phyloP scores from a whole-genome alignment of 1,140 invertebrate genomes.

The Batillaria attramentaria region DNA sequence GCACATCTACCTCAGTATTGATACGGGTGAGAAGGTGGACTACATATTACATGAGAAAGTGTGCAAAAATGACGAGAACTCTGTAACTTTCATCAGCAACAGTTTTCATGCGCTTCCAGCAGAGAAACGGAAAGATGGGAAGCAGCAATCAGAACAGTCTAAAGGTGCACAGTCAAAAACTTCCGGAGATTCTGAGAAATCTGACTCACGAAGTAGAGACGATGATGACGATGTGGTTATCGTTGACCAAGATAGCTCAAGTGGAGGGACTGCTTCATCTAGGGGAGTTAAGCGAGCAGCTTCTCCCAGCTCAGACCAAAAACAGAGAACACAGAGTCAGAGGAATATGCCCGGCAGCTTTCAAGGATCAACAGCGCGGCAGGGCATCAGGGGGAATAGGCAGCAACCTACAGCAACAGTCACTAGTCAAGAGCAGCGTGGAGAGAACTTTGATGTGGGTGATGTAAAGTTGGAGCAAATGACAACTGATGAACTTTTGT shows the following conservation, averaged over 20 bases:
- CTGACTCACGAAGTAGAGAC: background rate
- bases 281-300: constrained; percentile 7
- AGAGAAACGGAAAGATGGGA: constrained; percentile 34
- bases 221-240: constrained; percentile 43
- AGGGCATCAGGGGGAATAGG: background rate
- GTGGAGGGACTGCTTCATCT: constrained; percentile 25
- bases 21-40: constrained; percentile 44
- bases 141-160: background rate
- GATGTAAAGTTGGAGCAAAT: constrained; percentile 26
- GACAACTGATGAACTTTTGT: constrained; percentile 28
- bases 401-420: constrained; percentile 9
- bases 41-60: constrained; percentile 48
- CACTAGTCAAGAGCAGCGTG: constrained; percentile 9
- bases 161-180: background rate
- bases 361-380: background rate
- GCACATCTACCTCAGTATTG: constrained; percentile 45
- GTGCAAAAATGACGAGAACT: constrained; percentile 44
- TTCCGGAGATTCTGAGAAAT: background rate
- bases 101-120: constrained; percentile 43
- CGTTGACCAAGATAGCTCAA: constrained; percentile 33
- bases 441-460: constrained; percentile 10
- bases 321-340: background rate
- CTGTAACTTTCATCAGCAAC: constrained; percentile 44
- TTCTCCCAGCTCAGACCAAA: background rate
- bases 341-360: background rate